phyloP scores from a whole-genome alignment of 2,888 invertebrate genomes.

The Plusia festucae region DNA sequence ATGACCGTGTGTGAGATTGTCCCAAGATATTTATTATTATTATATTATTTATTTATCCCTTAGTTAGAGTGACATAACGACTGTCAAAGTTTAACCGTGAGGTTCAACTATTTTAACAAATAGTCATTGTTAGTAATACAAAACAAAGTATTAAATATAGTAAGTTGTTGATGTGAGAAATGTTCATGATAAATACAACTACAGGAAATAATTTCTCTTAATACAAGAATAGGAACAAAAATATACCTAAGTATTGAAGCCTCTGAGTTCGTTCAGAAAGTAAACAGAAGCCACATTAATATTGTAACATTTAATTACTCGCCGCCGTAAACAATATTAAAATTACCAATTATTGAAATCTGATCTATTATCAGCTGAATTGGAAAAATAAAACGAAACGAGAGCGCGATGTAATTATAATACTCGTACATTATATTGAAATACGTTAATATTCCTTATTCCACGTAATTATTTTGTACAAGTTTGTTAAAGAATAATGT shows the following conservation, averaged over 20 bases:
- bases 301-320: neutral
- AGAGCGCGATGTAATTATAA: neutral
- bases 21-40: too few species aligned
- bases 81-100: too few species aligned
- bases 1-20: too few species aligned
- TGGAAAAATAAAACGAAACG: neutral
- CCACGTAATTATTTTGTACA: neutral
- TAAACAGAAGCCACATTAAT: neutral
- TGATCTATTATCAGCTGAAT: slow-evolving; percentile 1
- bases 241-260: neutral
- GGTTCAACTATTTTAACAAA: too few species aligned
- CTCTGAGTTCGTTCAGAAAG: neutral
- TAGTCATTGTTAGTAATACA: too few species aligned
- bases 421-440: neutral
- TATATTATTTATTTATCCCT: too few species aligned
- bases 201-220: too few species aligned
- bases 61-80: too few species aligned
- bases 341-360: neutral
- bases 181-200: too few species aligned
- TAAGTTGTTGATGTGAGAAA: too few species aligned
- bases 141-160: too few species aligned
- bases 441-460: neutral
- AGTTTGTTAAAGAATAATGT: neutral
- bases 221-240: neutral
- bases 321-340: neutral